phyloP scores from a whole-genome alignment of 2,113 vertebrate species.

The Peromyscus californicus region DNA sequence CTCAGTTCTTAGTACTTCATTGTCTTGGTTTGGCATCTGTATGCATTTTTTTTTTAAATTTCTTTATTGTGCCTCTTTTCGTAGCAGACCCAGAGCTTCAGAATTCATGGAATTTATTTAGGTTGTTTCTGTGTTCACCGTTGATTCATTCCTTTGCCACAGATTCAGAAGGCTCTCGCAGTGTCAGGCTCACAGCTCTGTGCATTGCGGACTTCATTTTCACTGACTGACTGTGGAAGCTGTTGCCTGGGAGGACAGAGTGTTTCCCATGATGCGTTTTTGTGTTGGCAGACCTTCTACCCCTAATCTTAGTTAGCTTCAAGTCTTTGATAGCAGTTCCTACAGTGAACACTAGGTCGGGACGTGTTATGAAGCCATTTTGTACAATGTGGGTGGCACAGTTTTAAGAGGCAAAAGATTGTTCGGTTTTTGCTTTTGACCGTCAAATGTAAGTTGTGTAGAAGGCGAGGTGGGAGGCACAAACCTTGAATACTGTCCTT shows the following conservation, averaged over 20 bases:
- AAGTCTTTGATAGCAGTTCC: background rate
- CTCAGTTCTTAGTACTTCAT: background rate
- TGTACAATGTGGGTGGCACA: constrained; percentile 55
- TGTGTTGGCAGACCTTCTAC: background rate
- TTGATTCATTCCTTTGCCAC: background rate
- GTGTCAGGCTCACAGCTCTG: background rate
- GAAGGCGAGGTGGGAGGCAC: constrained; percentile 76
- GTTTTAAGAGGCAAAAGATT: constrained; percentile 55
- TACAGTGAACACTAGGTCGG: constrained; percentile 11
- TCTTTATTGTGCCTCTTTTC: background rate
- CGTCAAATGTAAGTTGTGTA: constrained; percentile 59
- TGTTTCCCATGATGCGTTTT: background rate
- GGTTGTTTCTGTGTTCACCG: background rate
- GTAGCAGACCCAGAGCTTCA: background rate
- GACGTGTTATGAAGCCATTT: constrained; percentile 39
- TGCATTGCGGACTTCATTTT: background rate
- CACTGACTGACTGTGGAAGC: background rate
- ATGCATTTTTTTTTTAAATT: background rate
- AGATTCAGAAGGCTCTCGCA: background rate
- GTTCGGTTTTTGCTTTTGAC: constrained; percentile 58
- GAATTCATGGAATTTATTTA: constrained; percentile 7
- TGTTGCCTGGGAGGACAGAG: background rate
- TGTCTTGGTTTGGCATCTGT: background rate
- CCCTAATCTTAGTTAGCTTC: background rate
- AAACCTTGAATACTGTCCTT: constrained; percentile 72